Evolutionary conservation across 2,888 invertebrate species (phyloP), one percentile per base, ranked within the genome.

Genomic region (Leucophenga montana): DNA sequence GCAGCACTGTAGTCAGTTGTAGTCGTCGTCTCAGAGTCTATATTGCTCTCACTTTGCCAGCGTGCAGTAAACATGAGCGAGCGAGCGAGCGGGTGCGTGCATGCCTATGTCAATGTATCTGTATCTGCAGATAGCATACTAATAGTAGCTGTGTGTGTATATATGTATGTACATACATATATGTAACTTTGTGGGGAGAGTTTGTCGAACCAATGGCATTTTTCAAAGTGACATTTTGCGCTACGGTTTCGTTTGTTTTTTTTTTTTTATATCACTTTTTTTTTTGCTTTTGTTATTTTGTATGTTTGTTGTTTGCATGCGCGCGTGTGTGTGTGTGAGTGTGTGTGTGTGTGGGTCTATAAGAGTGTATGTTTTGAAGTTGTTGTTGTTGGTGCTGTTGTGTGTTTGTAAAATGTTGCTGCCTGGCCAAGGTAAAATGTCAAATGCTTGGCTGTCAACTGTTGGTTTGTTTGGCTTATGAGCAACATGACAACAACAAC

Each of bases 191-290:
- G 71, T 75, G 78, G 73, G 77, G 77, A 75, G 76, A 74, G 74
- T 77, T 80, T 77, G 78, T 82, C 79, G 86, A 82, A 85, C 86
- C 86, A 86, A 86, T 86, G 84, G 86, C 85, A 86, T 86, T 86
- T 85, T 86, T 85, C 85, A 86, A 86, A 84, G 85, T 86, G 86
- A 86, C 86, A 86, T 86, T 86, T 86, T 85, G 81, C 79, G 83
- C 84, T 80, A 80, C 81, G 78, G 78, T 80, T 77, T 80, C 67
- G 72, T 73, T 70, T 82, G 75, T 78, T 69, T 74, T 54, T 50
- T 67, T 54, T 83, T 84, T 79, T 78, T 80, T 77, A 78, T 80
- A 75, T 80, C 66, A 70, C 71, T 70, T 81, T 74, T 79, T 77
- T 56, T 20, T 57, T 48, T 44, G n/a, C n/a, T 61, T 53, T 65